Evolutionary conservation across 30 jellyfish, hydroid and myxozoan genomes (phyloP).

Genomic region (Pelagia noctiluca): DNA sequence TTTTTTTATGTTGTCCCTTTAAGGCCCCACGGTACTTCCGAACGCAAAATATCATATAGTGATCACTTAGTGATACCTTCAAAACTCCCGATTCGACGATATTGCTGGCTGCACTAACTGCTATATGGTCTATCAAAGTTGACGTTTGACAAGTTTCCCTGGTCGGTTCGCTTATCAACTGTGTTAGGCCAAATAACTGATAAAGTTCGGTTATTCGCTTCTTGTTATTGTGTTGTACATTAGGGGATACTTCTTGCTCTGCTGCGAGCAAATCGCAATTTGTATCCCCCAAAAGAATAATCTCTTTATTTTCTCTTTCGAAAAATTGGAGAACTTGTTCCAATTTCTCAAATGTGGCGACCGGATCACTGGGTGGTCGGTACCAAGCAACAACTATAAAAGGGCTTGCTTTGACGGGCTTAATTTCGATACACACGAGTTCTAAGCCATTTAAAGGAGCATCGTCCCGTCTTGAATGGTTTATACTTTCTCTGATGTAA

Average conservation of each 20-base stretch:
- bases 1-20: neutral
- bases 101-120: slow-evolving; percentile 18
- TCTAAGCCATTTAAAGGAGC: slow-evolving; percentile 43
- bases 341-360: neutral
- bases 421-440: slow-evolving; percentile 29
- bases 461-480: slow-evolving; percentile 42
- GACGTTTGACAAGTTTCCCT: slow-evolving; percentile 47
- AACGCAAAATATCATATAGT: slow-evolving; percentile 17
- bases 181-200: slow-evolving; percentile 48
- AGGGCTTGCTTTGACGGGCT: neutral
- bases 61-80: slow-evolving; percentile 38
- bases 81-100: slow-evolving; percentile 32
- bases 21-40: slow-evolving; percentile 10
- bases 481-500: slow-evolving; percentile 49
- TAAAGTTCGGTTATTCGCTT: neutral
- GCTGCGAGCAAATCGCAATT: neutral
- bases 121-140: slow-evolving; percentile 46
- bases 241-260: neutral
- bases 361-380: neutral
- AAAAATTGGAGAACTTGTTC: neutral
- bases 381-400: neutral
- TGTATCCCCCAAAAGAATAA: neutral
- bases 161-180: slow-evolving; percentile 38
- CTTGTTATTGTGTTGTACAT: neutral
- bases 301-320: neutral